Evolutionary conservation across 2,888 invertebrate genomes (phyloP).

Genomic region (Tridacna gigas): DNA sequence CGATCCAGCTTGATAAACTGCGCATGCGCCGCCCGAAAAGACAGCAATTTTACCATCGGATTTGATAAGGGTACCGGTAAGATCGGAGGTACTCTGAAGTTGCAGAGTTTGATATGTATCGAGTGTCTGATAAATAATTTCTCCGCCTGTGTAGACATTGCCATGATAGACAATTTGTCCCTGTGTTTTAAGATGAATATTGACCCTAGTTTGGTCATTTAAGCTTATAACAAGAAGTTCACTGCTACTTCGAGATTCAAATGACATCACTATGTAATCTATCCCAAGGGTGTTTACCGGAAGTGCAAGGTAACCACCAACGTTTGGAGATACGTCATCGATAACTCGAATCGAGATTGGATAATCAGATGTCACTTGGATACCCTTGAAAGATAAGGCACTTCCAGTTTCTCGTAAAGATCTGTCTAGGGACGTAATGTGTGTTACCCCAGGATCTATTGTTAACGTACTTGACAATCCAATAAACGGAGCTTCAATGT

Average conservation of each 20-base stretch:
- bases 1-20: slow-evolving; percentile 20
- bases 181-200: slow-evolving; percentile 36
- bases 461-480: slow-evolving; percentile 30
- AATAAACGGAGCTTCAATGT: slow-evolving; percentile 46
- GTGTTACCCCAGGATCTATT: slow-evolving; percentile 24
- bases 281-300: slow-evolving; percentile 28
- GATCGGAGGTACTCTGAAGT: slow-evolving; percentile 40
- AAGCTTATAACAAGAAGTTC: slow-evolving; percentile 34
- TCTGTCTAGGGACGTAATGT: slow-evolving; percentile 34
- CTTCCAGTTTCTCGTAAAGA: slow-evolving; percentile 32
- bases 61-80: slow-evolving; percentile 49
- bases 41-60: slow-evolving; percentile 49
- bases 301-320: slow-evolving; percentile 45
- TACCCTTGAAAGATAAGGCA: slow-evolving; percentile 48
- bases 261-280: slow-evolving; percentile 51
- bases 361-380: slow-evolving; percentile 39
- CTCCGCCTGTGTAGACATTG: slow-evolving; percentile 20
- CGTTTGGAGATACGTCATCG: slow-evolving; percentile 21
- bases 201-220: slow-evolving; percentile 30
- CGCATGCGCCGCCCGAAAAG: slow-evolving; percentile 44
- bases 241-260: slow-evolving; percentile 22
- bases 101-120: slow-evolving; percentile 51
- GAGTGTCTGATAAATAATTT: slow-evolving; percentile 32
- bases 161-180: slow-evolving; percentile 43
- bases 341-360: slow-evolving; percentile 38